A percentile compares a stretch with the other conserved stretches of the same genome.
These are phyloP conservation scores for Chroicocephalus ridibundus DNA, from an alignment of 2,113 vertebrate genomes.

Conservation along the genomic window DNA sequence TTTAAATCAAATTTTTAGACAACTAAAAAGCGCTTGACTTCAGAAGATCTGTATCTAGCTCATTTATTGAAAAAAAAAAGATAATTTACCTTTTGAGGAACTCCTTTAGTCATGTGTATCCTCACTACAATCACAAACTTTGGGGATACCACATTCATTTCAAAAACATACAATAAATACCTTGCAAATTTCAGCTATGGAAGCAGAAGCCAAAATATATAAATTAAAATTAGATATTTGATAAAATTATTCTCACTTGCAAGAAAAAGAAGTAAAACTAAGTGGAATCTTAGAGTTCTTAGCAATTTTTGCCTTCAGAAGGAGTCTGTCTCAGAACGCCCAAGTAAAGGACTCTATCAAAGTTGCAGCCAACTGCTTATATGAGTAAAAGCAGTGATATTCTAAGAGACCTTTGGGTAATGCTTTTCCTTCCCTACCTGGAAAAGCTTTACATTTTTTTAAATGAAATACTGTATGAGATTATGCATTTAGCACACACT, in stretches of 20 bases:
- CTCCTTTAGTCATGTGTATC: background rate
- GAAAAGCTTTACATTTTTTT: background rate
- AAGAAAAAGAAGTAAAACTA: background rate
- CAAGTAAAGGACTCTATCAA: background rate
- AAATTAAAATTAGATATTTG: background rate
- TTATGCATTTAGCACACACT: background rate
- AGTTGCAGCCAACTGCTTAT: background rate
- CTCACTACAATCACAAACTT: background rate
- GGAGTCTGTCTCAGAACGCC: background rate
- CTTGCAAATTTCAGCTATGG: background rate
- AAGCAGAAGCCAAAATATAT: background rate
- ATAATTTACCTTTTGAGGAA: background rate
- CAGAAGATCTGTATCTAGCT: background rate
- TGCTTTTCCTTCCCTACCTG: background rate
- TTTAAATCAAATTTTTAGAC: background rate
- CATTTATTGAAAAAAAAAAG: background rate
- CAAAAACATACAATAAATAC: background rate
- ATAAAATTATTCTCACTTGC: background rate
- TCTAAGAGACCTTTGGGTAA: background rate
- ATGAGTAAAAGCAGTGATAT: background rate
- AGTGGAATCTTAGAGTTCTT: background rate
- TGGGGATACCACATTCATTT: background rate
- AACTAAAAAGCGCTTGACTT: background rate
- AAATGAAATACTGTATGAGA: background rate
- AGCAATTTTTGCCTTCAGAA: background rate